A percentile compares a stretch with the other conserved stretches of the same genome.
These are phyloP conservation scores for Odontothrips loti DNA, from an alignment of 2,888 invertebrate genomes.

Conservation along the genomic window DNA sequence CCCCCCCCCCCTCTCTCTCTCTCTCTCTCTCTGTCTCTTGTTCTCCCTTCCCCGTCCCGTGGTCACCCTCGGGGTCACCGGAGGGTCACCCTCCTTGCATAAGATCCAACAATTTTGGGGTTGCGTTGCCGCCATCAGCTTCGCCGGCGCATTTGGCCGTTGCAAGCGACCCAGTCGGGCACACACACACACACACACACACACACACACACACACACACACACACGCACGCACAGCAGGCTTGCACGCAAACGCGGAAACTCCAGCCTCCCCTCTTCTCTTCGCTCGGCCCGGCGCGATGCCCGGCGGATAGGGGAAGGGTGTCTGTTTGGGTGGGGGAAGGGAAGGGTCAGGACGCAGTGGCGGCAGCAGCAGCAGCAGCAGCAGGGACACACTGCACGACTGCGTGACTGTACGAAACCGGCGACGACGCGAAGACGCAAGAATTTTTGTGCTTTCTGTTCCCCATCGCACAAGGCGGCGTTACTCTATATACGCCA, in stretches of 20 bases:
- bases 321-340: not conserved
- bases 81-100: constrained; percentile 7
- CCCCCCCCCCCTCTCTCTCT: not conserved
- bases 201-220: not conserved
- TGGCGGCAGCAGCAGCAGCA: not conserved
- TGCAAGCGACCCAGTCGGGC: not conserved
- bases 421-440: not conserved
- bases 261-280: not conserved
- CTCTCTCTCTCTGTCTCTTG: not conserved
- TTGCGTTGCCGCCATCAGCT: not conserved
- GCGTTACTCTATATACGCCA: not conserved
- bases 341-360: not conserved
- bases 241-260: constrained; percentile 24
- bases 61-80: not conserved
- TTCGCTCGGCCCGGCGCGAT: not conserved
- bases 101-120: constrained; percentile 24
- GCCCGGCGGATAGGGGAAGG: no score
- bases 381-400: not conserved
- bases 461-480: no score
- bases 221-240: not conserved
- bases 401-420: not conserved
- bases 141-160: not conserved
- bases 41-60: not conserved
- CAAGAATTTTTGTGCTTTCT: not conserved
- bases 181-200: not conserved